Evolutionary conservation across 2,113 vertebrate genomes (phyloP).

Genomic region (Beaufortia kweichowensis): DNA sequence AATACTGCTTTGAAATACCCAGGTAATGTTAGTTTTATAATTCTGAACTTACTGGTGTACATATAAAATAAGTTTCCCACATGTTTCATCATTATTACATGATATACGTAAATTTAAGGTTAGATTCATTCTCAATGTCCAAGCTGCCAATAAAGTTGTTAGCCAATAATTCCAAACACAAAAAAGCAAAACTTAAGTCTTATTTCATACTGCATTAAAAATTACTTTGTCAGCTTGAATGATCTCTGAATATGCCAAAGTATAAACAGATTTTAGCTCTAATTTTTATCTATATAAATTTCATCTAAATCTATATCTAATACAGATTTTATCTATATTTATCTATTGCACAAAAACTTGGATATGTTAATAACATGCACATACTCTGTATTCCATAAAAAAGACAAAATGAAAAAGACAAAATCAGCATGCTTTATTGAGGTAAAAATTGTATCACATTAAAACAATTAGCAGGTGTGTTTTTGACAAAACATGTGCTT

Average conservation of each 20-base stretch:
- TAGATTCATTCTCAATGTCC: not conserved
- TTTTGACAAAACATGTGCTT: too few relatives aligned
- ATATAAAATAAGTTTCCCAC: not conserved
- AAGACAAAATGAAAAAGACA: not conserved
- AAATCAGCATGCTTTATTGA: not conserved
- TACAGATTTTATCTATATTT: not conserved
- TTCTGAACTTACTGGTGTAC: not conserved
- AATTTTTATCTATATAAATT: too few relatives aligned
- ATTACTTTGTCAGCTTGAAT: not conserved
- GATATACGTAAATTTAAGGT: not conserved
- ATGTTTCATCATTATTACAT: not conserved
- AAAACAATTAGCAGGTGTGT: not conserved
- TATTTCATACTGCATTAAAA: not conserved
- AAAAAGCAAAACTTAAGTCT: not conserved
- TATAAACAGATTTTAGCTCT: too few relatives aligned
- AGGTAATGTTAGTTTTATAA: not conserved
- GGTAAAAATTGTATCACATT: not conserved
- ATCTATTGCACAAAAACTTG: not conserved
- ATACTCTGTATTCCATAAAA: not conserved
- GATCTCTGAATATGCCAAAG: not conserved
- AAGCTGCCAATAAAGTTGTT: too few relatives aligned
- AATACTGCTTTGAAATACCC: not conserved
- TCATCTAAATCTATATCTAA: too few relatives aligned
- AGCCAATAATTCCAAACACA: not conserved
- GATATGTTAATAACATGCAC: constrained; percentile 6